A percentile compares a stretch with the other conserved stretches of the same genome.
Evolutionary conservation across 2,888 invertebrate species (phyloP).

Genomic region (Drosophila merina): DNA sequence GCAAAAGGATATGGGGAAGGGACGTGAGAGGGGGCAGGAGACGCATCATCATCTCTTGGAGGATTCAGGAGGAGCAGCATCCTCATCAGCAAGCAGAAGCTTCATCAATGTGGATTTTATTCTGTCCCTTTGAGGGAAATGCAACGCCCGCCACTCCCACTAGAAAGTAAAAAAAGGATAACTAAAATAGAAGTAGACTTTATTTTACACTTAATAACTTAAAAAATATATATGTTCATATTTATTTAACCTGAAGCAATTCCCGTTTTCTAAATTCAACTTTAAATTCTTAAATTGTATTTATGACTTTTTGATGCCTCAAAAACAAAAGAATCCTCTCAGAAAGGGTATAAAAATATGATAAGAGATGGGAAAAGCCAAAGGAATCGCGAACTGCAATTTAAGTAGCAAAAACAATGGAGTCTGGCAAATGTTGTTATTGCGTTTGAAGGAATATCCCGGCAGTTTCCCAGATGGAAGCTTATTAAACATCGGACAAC

Average conservation of each 20-base stretch:
- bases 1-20: constrained; percentile 5
- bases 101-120: constrained; percentile 58
- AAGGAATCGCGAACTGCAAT: constrained; percentile 45
- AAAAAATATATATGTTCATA: background rate
- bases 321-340: background rate
- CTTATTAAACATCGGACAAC: constrained; percentile 22
- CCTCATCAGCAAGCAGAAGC: constrained; percentile 48
- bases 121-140: constrained; percentile 18
- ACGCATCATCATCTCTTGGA: constrained; percentile 21
- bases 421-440: constrained; percentile 52
- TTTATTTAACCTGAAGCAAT: background rate
- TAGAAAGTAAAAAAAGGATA: background rate
- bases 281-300: too few relatives aligned
- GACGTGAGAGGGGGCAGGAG: constrained; percentile 3
- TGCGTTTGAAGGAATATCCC: constrained; percentile 17
- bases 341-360: background rate
- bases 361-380: background rate
- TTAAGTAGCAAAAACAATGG: constrained; percentile 57
- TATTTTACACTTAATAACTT: background rate
- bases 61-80: constrained; percentile 17
- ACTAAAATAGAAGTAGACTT: background rate
- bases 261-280: too few relatives aligned
- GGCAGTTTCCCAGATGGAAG: constrained; percentile 18
- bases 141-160: constrained; percentile 3
- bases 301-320: background rate